Base-by-base conservation (phyloP, 53 echinoderm and acorn worm species). In the Arbacia lixula region DNA sequence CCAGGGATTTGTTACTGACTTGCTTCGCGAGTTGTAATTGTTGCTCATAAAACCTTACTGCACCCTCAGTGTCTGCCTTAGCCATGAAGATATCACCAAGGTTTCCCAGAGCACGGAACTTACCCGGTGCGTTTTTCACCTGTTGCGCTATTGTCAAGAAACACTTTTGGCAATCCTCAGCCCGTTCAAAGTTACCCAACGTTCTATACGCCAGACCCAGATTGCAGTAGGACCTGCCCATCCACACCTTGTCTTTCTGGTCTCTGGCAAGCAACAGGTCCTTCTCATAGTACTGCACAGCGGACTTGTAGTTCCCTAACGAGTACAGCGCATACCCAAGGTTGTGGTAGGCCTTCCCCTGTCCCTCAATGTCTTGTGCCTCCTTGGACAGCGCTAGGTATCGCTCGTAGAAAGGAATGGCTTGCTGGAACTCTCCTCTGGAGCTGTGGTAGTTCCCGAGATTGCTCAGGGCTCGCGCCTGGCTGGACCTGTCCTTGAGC, bases 21-120 rank as follows among this genome's bases (percentile, higher is more conserved):
- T 95, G 89, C 55, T 99, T 99, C 9, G 99, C 99, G 35, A 99
- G 89, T 55, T 92, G 92, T 71, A 99, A 81, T 65, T 99, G 99
- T 83, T 99, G 99, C 57, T 99, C 94, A 40, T 95, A 99, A 37
- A 94, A 92, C 54, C 85, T 92, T 27, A 95, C 90, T 12, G 99
- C 99, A 67, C 92, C 91, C n/a, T 91, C 91, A 16, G 88, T 94
- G 89, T 99, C 99, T 39, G 84, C 81, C 69, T 92, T 92, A 6
- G 99, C 99, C 99, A 99, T 94, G 75, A 60, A 99, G 27, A 99
- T 94, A 40, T 99, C 99, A 11, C 99, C 99, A 16, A 99, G 90
- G 66, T 99, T 99, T 35, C 99, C 99, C 53, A 99, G 81, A 71
- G 99, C 99, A 55, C 99, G 89, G 85, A 99, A 99, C 66, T 99